Conservation (phyloP, 1,140 invertebrate species). For the Magallana angulata region DNA sequence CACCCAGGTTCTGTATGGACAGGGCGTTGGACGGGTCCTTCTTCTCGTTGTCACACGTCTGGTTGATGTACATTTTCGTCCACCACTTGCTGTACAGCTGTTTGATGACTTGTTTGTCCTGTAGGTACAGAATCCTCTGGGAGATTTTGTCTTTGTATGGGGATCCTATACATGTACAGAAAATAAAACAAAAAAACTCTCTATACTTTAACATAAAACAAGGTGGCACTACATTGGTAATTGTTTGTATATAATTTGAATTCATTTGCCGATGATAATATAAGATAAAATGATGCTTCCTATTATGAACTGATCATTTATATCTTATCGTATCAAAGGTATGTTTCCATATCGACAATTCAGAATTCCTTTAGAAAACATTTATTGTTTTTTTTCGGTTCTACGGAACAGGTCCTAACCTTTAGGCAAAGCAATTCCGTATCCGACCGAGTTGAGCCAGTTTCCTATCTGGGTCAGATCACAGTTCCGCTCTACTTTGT, state of each 20-base stretch:
- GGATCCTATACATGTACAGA: conserved; percentile 61
- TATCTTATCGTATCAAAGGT: no score
- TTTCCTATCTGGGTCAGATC: conserved; percentile 99
- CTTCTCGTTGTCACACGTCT: conserved; percentile 91
- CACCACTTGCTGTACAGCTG: conserved; percentile 98
- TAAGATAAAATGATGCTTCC: no score
- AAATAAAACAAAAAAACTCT: background rate
- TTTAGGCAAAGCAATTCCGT: conserved; percentile 83
- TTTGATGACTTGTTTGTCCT: conserved; percentile 93
- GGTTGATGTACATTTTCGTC: conserved; percentile 92
- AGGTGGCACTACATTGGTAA: no score
- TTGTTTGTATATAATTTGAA: no score
- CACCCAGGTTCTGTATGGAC: conserved; percentile 94
- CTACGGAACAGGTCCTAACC: conserved; percentile 67
- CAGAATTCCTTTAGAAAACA: no score
- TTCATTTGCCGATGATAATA: no score
- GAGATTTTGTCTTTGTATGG: conserved; percentile 75
- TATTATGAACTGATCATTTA: no score
- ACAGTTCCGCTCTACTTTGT: conserved; percentile 94
- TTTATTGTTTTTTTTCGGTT: no score
- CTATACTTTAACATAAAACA: no score
- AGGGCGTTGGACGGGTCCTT: conserved; percentile 93
- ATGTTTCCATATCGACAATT: no score
- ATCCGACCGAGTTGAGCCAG: conserved; percentile 93
- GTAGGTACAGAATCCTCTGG: conserved; percentile 92